Percentiles rank a stretch among this genome's conserved stretches.
These are phyloP conservation scores for Callyntrura guangdongensis DNA, from an alignment of 2,888 invertebrate species.

Conservation along the genomic window DNA sequence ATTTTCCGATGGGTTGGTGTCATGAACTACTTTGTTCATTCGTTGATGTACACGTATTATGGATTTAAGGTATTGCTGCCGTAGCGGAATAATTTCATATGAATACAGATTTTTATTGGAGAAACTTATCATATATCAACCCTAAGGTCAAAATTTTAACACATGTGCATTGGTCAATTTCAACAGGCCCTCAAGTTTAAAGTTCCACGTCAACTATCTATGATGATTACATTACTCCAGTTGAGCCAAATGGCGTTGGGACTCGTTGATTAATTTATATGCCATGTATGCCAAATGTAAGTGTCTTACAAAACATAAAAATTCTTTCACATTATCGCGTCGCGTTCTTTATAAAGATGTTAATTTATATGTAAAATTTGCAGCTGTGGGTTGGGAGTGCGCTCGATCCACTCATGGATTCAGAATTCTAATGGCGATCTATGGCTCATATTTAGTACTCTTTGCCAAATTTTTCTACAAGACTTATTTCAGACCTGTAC, in stretches of 20 bases:
- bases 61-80: conserved; percentile 78
- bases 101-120: too few relatives aligned
- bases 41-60: conserved; percentile 81
- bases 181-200: conserved; percentile 75
- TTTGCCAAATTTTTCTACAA: conserved; percentile 98
- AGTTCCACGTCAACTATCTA: conserved; percentile 87
- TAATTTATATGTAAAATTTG: background rate
- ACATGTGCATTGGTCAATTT: too few relatives aligned
- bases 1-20: conserved; percentile 82
- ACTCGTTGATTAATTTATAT: conserved; percentile 95
- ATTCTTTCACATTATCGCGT: too few relatives aligned
- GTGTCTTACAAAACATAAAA: background rate
- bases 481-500: conserved; percentile 89
- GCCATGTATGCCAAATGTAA: conserved; percentile 86
- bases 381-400: conserved; percentile 79
- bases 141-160: too few relatives aligned
- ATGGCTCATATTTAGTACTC: conserved; percentile 96
- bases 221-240: conserved; percentile 96
- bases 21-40: conserved; percentile 83
- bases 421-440: conserved; percentile 95
- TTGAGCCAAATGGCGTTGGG: conserved; percentile 97
- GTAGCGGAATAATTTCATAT: background rate
- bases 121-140: too few relatives aligned
- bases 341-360: too few relatives aligned
- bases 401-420: conserved; percentile 86